Base-by-base conservation (phyloP, 2,797 vertebrate genomes). In the Enteromius viviparus region DNA sequence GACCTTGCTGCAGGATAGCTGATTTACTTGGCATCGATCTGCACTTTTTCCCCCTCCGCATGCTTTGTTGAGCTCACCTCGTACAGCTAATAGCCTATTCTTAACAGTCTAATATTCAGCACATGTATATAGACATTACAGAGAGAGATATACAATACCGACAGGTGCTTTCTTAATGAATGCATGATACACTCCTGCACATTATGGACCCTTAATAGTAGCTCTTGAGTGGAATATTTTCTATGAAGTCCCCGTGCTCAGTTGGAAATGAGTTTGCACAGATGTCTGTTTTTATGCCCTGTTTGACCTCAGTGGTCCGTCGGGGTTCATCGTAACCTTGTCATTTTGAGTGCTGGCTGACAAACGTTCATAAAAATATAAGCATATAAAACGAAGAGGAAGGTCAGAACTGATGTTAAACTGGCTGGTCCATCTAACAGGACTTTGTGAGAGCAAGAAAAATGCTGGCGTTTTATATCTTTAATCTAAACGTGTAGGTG, bases 1-100 rank as follows among this genome's bases (percentile, higher is more conserved):
- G 78, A 74, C 83, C 75, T 82, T 80, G 72, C 71, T 81, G 65
- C 49, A 68, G 80, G 79, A 78, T 71, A 82, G 80, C 81, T 86
- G 80, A 79, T 78, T 85, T 81, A 80, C 68, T 80, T 74, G 15
- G 29, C 85, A 86, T 88, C 26, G 83, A 88, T 88, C 84, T 3
- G 55, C 32, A 17, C 75, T 60, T 77, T 72, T 64, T 29, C 53
- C 37, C 12, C 45, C 26, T 42, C 40, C 64, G 51, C 49, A 62
- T 75, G 81, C 60, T 83, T 81, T 78, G 81, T 70, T 83, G 80
- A 76, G 70, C 29, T 81, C 79, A 68, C 82, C 69, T 68, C 17
- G 60, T 70, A 47, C 83, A 55, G 23, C 34, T 82, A 85, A 85
- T 85, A 81, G 81, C 34, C 42, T 76, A 83, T 83, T 77, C 81